Conservation (phyloP, 2,888 invertebrate species). For the Nebria salina region DNA sequence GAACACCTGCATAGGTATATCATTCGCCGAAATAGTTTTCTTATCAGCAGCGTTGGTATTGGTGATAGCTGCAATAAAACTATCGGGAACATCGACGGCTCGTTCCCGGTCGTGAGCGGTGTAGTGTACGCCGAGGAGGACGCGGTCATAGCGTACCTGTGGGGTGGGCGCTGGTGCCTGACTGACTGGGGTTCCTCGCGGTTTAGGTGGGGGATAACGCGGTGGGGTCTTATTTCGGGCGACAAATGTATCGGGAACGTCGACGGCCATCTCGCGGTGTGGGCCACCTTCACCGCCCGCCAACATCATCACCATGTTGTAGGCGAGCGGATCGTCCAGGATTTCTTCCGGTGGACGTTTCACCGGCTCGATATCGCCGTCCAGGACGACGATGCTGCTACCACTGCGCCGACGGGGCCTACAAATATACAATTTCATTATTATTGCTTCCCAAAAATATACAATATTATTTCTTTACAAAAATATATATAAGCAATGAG, state of each 20-base stretch:
- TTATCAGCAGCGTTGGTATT: slow-evolving; percentile 55
- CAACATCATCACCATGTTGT: slow-evolving; percentile 84
- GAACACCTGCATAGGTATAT: slow-evolving; percentile 34
- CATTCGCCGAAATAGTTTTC: not conserved
- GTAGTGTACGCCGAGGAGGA: slow-evolving; percentile 59
- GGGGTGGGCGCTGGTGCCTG: slow-evolving; percentile 25
- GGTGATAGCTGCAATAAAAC: slow-evolving; percentile 72
- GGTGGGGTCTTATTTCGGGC: slow-evolving; percentile 92
- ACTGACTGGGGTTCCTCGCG: slow-evolving; percentile 62
- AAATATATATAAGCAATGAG: too few relatives aligned
- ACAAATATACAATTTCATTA: slow-evolving; percentile 57
- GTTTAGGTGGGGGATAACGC: slow-evolving; percentile 85
- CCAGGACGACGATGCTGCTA: slow-evolving; percentile 84
- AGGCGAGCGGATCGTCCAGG: slow-evolving; percentile 67
- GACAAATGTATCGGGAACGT: slow-evolving; percentile 95
- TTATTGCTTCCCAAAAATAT: not conserved
- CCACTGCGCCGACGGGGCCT: slow-evolving; percentile 84
- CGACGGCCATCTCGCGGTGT: slow-evolving; percentile 98
- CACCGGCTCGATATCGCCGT: slow-evolving; percentile 73
- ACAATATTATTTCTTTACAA: too few relatives aligned
- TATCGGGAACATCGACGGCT: slow-evolving; percentile 90
- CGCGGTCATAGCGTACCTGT: slow-evolving; percentile 62
- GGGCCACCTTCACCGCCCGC: slow-evolving; percentile 93
- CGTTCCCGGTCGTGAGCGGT: slow-evolving; percentile 67
- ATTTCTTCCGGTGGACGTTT: slow-evolving; percentile 68